Evolutionary conservation across 1,140 invertebrate species (phyloP).

Genomic region (Scaptodrosophila lebanonensis): DNA sequence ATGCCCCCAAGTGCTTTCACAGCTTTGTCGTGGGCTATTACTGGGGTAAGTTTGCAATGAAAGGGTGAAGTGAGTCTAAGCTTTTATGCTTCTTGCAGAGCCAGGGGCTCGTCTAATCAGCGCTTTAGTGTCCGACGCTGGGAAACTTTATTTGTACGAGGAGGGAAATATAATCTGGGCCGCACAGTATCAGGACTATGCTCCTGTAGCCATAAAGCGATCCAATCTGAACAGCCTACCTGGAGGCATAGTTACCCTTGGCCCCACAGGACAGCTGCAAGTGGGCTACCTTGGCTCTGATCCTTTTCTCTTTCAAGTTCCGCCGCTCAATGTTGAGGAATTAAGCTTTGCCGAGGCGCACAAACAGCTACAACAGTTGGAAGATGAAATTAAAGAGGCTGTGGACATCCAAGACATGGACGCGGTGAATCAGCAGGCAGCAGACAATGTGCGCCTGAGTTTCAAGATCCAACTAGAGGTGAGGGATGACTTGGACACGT

Average conservation of each 20-base stretch:
- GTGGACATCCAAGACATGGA: slow-evolving; percentile 68
- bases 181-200: slow-evolving; percentile 79
- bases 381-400: slow-evolving; percentile 74
- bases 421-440: slow-evolving; percentile 59
- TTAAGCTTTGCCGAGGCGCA: slow-evolving; percentile 65
- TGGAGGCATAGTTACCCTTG: slow-evolving; percentile 62
- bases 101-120: slow-evolving; percentile 80
- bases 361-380: slow-evolving; percentile 68
- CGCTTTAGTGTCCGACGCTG: slow-evolving; percentile 80
- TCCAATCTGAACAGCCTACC: slow-evolving; percentile 64
- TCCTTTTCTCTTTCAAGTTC: slow-evolving; percentile 69
- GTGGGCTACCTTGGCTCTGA: slow-evolving; percentile 72
- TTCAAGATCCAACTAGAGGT: slow-evolving; percentile 46
- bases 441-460: slow-evolving; percentile 57
- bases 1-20: slow-evolving; percentile 68
- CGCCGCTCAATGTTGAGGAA: slow-evolving; percentile 57
- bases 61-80: too few species aligned
- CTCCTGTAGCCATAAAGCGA: slow-evolving; percentile 68
- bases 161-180: slow-evolving; percentile 86
- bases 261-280: slow-evolving; percentile 48
- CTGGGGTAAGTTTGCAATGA: slow-evolving; percentile 53
- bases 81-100: slow-evolving; percentile 63
- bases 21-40: slow-evolving; percentile 72
- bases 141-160: slow-evolving; percentile 83
- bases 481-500: slow-evolving; percentile 53